A percentile compares a stretch with the other conserved stretches of the same genome.
Evolutionary conservation across 2,797 vertebrate genomes (phyloP).

Genomic region (Silurus aristotelis): DNA sequence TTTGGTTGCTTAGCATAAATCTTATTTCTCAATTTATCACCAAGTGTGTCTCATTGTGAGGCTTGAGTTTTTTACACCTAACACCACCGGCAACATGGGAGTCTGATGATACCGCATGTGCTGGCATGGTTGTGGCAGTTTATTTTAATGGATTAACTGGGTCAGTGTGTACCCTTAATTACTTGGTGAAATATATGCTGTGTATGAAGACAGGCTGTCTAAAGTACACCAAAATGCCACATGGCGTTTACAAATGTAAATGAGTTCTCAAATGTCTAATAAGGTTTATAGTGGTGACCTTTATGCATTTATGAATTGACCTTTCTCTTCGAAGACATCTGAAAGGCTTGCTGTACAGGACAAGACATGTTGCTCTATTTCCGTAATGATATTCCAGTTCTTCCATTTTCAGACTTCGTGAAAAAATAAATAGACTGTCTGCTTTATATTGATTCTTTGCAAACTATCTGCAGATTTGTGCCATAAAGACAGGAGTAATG

Average conservation of each 20-base stretch:
- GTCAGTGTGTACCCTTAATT: background rate
- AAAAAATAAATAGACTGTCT: background rate
- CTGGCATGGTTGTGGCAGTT: background rate
- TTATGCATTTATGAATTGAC: background rate
- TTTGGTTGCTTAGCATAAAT: background rate
- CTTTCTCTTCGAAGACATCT: background rate
- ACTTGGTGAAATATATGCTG: background rate
- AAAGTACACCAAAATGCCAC: background rate
- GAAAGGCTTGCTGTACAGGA: background rate
- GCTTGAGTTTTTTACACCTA: constrained; percentile 9
- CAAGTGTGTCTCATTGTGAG: background rate
- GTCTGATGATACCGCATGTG: background rate
- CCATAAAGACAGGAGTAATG: background rate
- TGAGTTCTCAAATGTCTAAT: constrained; percentile 10
- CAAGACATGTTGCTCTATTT: background rate
- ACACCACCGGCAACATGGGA: background rate
- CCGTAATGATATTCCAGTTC: background rate
- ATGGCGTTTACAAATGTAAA: background rate
- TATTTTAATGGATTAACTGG: background rate
- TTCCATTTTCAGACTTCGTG: background rate
- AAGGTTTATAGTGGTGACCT: background rate
- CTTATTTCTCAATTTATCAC: background rate
- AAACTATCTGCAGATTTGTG: background rate
- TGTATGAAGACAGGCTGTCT: background rate
- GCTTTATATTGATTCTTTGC: background rate